Evolutionary conservation across 2,113 vertebrate genomes (phyloP), one percentile per base, ranked within the genome.

Genomic region (human): DNA sequence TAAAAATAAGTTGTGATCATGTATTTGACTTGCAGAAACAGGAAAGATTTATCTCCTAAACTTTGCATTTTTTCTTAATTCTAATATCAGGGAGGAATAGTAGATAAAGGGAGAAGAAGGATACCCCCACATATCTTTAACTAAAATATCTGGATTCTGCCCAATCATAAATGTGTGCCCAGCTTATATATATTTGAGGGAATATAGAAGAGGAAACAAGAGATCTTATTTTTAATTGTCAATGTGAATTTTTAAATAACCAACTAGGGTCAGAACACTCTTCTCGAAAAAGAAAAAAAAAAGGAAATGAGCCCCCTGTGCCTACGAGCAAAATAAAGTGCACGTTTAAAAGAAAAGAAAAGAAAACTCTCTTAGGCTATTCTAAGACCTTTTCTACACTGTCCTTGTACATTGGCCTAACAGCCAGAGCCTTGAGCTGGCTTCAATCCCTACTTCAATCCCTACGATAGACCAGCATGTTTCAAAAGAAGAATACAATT

Each of bases 231-330:
- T 89, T 96, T 92, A 88, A 57, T 55, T 90, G 38, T 82, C 64
- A 93, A 22, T 38, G 25, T 17, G 38, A 82, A 89, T 52, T 94
- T 96, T 25, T 20, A 90, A 95, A 81, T 89, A 25, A 94, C 88
- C 14, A 94, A 40, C 38, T 40, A 73, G 93, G 89, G 35, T 45
- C 50, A 61, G 11, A 61, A 61, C 59, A 61, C 11, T 30, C 59
- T 61, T 11, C 59, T 30, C 27, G 59, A 61, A 61, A 61, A 61
- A 5, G 5, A 27, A 61, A 61, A 61, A 59, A 8, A 61, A 30
- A 30, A 61, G 11, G 10, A 61, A 61, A 61, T 61, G 59, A 61
- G 25, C 59, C 25, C 59, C 59, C 59, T 27, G 11, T 61, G 25
- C 25, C 59, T 61, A 30, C 4, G 12, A 61, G 59, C 59, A 30